These are phyloP conservation scores for Acipenser ruthenus DNA, from an alignment of 2,797 vertebrate species.

Conservation along the genomic window DNA sequence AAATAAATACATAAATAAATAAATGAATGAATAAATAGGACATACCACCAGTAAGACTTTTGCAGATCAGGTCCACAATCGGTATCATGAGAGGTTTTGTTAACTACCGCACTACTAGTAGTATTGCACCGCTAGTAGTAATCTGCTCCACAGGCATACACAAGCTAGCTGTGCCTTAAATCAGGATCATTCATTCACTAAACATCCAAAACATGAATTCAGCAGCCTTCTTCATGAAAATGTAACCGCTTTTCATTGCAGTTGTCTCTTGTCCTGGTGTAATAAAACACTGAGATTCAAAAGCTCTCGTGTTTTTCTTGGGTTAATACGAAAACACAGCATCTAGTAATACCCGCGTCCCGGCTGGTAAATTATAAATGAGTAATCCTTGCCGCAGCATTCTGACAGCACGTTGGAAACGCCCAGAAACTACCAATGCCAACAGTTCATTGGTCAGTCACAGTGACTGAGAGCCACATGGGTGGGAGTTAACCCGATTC, in stretches of 20 bases:
- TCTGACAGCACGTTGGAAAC: neutral
- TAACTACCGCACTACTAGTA: neutral
- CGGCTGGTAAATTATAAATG: neutral
- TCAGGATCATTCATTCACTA: neutral
- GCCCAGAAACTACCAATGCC: neutral
- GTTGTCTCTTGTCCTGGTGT: neutral
- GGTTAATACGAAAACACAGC: no score
- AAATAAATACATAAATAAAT: no score
- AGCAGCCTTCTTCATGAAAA: constrained; percentile 1
- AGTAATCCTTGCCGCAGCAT: neutral
- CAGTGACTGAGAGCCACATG: constrained; percentile 3
- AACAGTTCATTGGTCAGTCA: constrained; percentile 23
- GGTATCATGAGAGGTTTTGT: neutral
- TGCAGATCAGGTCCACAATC: neutral
- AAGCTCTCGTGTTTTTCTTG: no score
- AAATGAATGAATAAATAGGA: no score
- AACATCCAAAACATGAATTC: constrained; percentile 1
- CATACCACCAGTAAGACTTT: no score
- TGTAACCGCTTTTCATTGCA: neutral
- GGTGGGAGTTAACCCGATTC: neutral
- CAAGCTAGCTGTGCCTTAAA: neutral
- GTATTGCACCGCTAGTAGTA: neutral
- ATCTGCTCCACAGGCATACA: no score
- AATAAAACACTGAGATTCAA: neutral
- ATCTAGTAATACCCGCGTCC: no score